Percentiles rank a stretch among this genome's conserved stretches.
phyloP scores from a whole-genome alignment of 2,888 invertebrate species.

The Odontocerum albicorne region DNA sequence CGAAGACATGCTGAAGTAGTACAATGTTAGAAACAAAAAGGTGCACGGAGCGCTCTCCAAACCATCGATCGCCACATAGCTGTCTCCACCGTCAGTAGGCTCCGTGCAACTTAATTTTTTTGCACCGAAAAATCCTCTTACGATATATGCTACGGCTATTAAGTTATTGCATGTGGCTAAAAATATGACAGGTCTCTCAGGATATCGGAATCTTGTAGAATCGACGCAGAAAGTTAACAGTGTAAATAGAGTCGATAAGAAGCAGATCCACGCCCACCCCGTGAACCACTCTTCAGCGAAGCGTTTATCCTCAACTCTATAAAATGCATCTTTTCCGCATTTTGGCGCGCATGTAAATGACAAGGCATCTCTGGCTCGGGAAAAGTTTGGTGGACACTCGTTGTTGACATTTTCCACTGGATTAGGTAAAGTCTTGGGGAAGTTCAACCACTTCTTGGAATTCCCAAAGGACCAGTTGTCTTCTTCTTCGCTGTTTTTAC shows the following conservation, averaged over 20 bases:
- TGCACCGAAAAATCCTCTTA: slow-evolving; percentile 63
- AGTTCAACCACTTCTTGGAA: slow-evolving; percentile 16
- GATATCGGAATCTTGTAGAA: slow-evolving; percentile 86
- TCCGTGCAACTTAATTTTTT: slow-evolving; percentile 41
- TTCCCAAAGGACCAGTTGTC: slow-evolving; percentile 18
- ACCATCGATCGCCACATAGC: slow-evolving; percentile 53
- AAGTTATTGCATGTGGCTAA: slow-evolving; percentile 85
- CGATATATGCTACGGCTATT: slow-evolving; percentile 73
- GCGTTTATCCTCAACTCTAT: slow-evolving; percentile 67
- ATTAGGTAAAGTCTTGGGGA: slow-evolving; percentile 46
- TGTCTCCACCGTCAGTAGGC: slow-evolving; percentile 44
- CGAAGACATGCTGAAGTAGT: slow-evolving; percentile 79
- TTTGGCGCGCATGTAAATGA: slow-evolving; percentile 58
- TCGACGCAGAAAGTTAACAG: slow-evolving; percentile 87
- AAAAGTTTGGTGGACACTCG: slow-evolving; percentile 64
- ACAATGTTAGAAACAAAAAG: slow-evolving; percentile 72
- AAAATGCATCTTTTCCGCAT: slow-evolving; percentile 70
- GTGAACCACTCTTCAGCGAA: slow-evolving; percentile 74
- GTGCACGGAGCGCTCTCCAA: slow-evolving; percentile 64
- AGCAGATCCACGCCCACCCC: slow-evolving; percentile 75
- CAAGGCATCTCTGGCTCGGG: slow-evolving; percentile 48
- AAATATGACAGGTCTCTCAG: slow-evolving; percentile 89
- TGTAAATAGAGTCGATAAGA: slow-evolving; percentile 81
- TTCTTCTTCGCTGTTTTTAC: slow-evolving; percentile 15
- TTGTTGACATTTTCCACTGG: slow-evolving; percentile 44